phyloP scores from a whole-genome alignment of 2,113 vertebrate species.

The Herpetotheres cachinnans region DNA sequence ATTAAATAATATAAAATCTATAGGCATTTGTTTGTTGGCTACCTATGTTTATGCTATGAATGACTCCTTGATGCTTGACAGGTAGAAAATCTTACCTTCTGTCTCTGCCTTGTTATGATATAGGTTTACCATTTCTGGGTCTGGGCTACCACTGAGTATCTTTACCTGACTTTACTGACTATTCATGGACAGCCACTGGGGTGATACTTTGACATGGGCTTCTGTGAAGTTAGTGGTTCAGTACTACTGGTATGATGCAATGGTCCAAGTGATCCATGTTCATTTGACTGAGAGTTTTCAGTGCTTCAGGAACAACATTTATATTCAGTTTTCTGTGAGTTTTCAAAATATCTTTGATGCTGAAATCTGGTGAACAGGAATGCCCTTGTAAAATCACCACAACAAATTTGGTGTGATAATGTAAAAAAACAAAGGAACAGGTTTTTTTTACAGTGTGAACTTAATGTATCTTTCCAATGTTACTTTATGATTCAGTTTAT shows the following conservation, averaged over 20 bases:
- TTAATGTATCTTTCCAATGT: neutral
- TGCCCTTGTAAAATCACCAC: neutral
- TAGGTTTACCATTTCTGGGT: neutral
- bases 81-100: neutral
- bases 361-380: neutral
- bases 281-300: neutral
- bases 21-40: neutral
- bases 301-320: neutral
- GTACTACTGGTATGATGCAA: neutral
- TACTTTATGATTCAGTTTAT: neutral
- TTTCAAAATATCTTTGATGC: neutral
- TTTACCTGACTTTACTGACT: neutral
- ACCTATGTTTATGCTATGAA: neutral
- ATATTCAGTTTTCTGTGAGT: neutral
- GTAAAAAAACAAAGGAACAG: neutral
- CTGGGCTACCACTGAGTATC: neutral
- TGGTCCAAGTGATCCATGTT: neutral
- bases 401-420: neutral
- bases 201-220: neutral
- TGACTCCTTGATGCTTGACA: neutral
- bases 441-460: accelerated
- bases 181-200: neutral
- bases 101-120: neutral
- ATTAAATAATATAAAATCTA: neutral
- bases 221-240: neutral